Base-by-base conservation (phyloP, 2,113 vertebrate genomes). In the Labeo rohita region DNA sequence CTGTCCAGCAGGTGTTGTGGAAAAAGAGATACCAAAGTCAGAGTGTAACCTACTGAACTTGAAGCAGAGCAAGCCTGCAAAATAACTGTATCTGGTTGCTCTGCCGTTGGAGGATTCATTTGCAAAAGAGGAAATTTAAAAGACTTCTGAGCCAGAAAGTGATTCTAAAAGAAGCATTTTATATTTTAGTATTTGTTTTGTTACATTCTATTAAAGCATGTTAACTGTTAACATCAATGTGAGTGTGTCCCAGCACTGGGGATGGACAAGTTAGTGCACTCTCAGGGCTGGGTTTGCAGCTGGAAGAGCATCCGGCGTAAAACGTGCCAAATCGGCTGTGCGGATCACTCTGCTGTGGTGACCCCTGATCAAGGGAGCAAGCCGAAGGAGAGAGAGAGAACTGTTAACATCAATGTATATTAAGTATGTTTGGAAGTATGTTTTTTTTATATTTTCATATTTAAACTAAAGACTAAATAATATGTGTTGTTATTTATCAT, bases 1-100 rank as follows among this genome's bases (percentile, higher is more conserved):
- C 89, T 0, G 34, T 96, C 4, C 88, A 89, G 88, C 83, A 92
- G 49, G 89, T 92, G 66, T 86, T 95, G 85, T 89, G 88, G 49
- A 73, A 90, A 1, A 89, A 90, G 70, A 90, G 79, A 23, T 80
- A 84, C 49, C 89, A 90, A 2, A 87, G 77, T 39, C 90, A 89
- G 75, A 80, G 84, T 1, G 66, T 43, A 28, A 76, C 84, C n/a
- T 90, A 23, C 45, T 10, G n/a, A 43, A 66, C 43, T 45, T 66
- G n/a, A 80, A 15, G 49, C 13, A 34, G 74, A 77, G 39, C 6
- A 11, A 9, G 2, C 12, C 8, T 80, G 39, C 21, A 28, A 43
- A 80, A 61, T 16, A 34, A 52, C 39, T 70, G 66, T 28, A 23
- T 50, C n/a, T 15, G 3, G 15, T 52, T 59, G 8, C 52, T 61